phyloP scores from a whole-genome alignment of 2,113 vertebrate genomes.

The Mola mola region DNA sequence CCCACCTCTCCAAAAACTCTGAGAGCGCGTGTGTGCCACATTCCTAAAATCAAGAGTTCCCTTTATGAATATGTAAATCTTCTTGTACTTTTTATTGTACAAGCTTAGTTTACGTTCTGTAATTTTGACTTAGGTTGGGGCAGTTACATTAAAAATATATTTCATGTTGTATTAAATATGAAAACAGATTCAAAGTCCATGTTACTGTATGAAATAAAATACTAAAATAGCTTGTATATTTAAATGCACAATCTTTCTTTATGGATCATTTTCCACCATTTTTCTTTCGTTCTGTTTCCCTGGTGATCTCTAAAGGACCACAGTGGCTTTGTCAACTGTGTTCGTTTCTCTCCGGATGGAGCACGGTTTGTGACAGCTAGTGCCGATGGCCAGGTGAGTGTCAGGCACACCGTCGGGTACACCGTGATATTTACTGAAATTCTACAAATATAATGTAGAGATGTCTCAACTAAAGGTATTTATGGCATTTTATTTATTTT shows the following conservation, averaged over 20 bases:
- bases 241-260: neutral
- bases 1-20: slow-evolving; percentile 35
- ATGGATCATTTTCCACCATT: slow-evolving; percentile 8
- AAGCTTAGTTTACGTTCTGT: too few relatives aligned
- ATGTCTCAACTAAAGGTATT: neutral
- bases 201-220: neutral
- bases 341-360: slow-evolving; percentile 93
- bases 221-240: neutral
- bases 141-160: neutral
- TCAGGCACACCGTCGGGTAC: too few relatives aligned
- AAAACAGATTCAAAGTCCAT: neutral
- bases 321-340: slow-evolving; percentile 92
- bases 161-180: too few relatives aligned
- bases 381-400: slow-evolving; percentile 91
- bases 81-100: too few relatives aligned
- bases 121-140: neutral
- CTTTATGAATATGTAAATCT: too few relatives aligned
- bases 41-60: slow-evolving; percentile 12
- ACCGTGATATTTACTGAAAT: neutral
- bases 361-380: slow-evolving; percentile 88
- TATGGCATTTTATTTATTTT: neutral
- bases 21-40: neutral
- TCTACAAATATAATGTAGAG: neutral
- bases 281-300: slow-evolving; percentile 17
- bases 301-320: slow-evolving; percentile 82